Percentiles rank a stretch among this genome's conserved stretches.
Evolutionary conservation across 2,797 vertebrate genomes (phyloP).

Genomic region (Phataginus tricuspis): DNA sequence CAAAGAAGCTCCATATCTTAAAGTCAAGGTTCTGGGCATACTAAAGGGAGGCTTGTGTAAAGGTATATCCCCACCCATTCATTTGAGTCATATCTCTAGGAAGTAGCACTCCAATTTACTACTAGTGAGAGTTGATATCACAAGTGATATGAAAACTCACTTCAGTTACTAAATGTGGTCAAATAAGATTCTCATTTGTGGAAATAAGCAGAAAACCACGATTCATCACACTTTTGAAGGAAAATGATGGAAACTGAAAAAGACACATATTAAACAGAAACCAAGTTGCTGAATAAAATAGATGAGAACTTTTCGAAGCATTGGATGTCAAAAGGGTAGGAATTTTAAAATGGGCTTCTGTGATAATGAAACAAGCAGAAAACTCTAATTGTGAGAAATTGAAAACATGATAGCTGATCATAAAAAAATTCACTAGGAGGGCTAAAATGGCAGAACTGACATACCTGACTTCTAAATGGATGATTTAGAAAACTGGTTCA

Average conservation of each 20-base stretch:
- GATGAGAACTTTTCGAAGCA: neutral
- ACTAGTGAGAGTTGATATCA: neutral
- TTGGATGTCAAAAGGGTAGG: neutral
- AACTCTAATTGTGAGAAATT: neutral
- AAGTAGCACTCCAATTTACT: neutral
- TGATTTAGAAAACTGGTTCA: neutral
- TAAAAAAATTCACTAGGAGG: neutral
- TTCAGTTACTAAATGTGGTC: neutral
- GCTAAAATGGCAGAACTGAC: neutral
- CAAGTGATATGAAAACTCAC: neutral
- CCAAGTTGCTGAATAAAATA: neutral
- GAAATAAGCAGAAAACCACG: neutral
- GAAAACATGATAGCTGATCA: neutral
- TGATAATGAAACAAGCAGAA: neutral
- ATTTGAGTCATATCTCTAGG: neutral
- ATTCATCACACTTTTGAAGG: neutral
- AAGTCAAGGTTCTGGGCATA: neutral
- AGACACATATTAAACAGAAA: neutral
- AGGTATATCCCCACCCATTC: neutral
- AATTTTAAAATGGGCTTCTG: neutral
- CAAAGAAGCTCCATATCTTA: neutral
- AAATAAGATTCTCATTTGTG: neutral
- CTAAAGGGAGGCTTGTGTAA: neutral
- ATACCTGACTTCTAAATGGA: neutral
- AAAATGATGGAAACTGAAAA: neutral